Evolutionary conservation across 2,888 invertebrate genomes (phyloP), one percentile per base, ranked within the genome.

Genomic region (Eurytoma californica): DNA sequence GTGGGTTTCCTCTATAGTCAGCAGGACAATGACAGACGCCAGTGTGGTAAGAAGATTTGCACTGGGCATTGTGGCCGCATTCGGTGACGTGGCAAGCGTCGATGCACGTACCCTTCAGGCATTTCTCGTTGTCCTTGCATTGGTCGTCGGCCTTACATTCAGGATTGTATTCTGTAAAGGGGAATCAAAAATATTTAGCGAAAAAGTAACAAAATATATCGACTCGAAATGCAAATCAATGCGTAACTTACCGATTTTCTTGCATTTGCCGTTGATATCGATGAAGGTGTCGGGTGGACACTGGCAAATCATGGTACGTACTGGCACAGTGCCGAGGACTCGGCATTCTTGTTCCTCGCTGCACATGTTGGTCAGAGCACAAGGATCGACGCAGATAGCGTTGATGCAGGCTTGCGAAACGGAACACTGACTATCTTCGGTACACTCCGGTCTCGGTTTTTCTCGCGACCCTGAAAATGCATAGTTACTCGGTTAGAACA

Each of bases 41-140:
- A 82, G 93, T 93, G 87, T 97, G 97, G 84, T 94, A 94, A 28
- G 92, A 88, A 0, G 96, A 94, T 86, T 92, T 93, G 87, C 97
- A 97, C 81, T 95, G 92, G 2, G 97, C 96, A 86, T 97, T 97
- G 68, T 95, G 92, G 78, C 97, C 97, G 86, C 97, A 97, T 39
- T 93, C 92, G 83, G 95, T 94, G 2, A 95, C 92, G 82, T 93
- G 92, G 85, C 97, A 97, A 5, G 96, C 96, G 77, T 95, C 94
- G 7, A 95, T 91, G 87, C 97, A 97, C 75, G 91, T 92, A 83
- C 95, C 96, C 69, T 93, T 92, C 51, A 95, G 92, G 87, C 97
- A 97, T 81, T 94, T 93, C 85, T 96, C 95, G 0, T 93, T 91
- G 80, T 94, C 93, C 9, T 92, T 91, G 87, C 97, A 97, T 82